phyloP scores from a whole-genome alignment of 2,113 vertebrate species.

The Crotalus horridus region DNA sequence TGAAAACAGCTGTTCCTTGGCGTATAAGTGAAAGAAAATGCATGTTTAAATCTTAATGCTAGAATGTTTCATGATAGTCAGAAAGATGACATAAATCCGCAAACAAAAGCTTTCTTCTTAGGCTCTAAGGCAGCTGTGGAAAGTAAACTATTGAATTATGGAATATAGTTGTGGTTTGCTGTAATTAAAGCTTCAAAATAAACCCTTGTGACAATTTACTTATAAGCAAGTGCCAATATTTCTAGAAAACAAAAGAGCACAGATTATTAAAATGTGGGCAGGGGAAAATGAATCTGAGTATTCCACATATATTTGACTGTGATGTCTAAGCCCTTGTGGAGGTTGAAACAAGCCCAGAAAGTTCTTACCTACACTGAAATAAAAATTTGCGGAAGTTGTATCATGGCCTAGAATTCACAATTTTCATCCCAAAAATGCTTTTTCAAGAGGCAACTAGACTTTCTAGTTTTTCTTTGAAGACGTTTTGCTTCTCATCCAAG shows the following conservation, averaged over 20 bases:
- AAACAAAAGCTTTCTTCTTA: background rate
- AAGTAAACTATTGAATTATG: background rate
- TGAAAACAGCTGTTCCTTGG: background rate
- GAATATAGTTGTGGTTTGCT: background rate
- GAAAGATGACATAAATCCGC: background rate
- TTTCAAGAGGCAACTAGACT: too few relatives aligned
- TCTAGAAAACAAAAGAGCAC: background rate
- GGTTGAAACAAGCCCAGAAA: background rate
- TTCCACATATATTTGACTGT: background rate
- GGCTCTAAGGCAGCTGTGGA: background rate
- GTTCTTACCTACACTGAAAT: background rate
- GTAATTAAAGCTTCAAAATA: constrained; percentile 1
- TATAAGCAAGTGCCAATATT: background rate
- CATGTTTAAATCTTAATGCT: background rate
- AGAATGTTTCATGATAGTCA: background rate
- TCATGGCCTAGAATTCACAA: background rate
- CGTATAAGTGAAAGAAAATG: background rate
- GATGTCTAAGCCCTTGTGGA: background rate
- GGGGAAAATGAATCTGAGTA: background rate
- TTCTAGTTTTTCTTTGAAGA: too few relatives aligned
- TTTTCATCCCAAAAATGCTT: background rate
- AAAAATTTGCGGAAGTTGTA: background rate
- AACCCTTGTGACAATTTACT: background rate
- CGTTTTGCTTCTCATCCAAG: too few relatives aligned
- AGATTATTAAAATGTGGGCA: background rate